phyloP scores from a whole-genome alignment of 1,140 invertebrate species.

The Augochlora pura region DNA sequence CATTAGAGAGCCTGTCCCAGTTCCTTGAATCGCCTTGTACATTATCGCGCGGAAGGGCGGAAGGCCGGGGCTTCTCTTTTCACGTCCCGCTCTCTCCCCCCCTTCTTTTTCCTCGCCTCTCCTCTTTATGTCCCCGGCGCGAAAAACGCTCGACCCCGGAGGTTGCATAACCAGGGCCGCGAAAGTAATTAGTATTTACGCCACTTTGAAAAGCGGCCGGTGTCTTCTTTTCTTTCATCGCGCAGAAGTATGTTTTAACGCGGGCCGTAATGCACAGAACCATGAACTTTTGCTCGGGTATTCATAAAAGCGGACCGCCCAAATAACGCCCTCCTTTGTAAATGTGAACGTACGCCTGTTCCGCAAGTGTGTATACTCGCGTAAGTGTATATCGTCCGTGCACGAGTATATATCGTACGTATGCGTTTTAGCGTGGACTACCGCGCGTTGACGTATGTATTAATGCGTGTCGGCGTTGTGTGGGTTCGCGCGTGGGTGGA shows the following conservation, averaged over 20 bases:
- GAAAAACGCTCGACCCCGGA: slow-evolving; percentile 51
- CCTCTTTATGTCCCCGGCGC: slow-evolving; percentile 16
- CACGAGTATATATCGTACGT: too few relatives aligned
- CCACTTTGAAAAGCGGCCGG: slow-evolving; percentile 55
- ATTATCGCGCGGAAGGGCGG: slow-evolving; percentile 26
- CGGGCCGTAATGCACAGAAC: slow-evolving; percentile 51
- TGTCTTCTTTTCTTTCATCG: slow-evolving; percentile 56
- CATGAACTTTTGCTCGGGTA: slow-evolving; percentile 54
- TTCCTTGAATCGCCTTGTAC: slow-evolving; percentile 1
- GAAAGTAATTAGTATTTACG: slow-evolving; percentile 68
- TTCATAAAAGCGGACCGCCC: slow-evolving; percentile 46
- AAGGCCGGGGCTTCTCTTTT: slow-evolving; percentile 50
- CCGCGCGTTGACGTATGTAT: too few relatives aligned
- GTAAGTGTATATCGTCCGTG: too few relatives aligned
- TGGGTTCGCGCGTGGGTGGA: slow-evolving; percentile 1
- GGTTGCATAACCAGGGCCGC: slow-evolving; percentile 30
- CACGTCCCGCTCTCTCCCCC: slow-evolving; percentile 15
- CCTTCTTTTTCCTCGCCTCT: slow-evolving; percentile 36
- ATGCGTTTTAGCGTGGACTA: too few relatives aligned
- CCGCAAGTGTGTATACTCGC: slow-evolving; percentile 10
- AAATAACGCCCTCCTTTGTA: slow-evolving; percentile 21
- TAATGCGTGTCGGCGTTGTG: slow-evolving; percentile 24
- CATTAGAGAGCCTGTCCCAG: neutral
- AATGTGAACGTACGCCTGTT: slow-evolving; percentile 6
- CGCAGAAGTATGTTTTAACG: slow-evolving; percentile 49